Evolutionary conservation across 2,888 invertebrate genomes (phyloP).

Genomic region (Brachyptera risi): DNA sequence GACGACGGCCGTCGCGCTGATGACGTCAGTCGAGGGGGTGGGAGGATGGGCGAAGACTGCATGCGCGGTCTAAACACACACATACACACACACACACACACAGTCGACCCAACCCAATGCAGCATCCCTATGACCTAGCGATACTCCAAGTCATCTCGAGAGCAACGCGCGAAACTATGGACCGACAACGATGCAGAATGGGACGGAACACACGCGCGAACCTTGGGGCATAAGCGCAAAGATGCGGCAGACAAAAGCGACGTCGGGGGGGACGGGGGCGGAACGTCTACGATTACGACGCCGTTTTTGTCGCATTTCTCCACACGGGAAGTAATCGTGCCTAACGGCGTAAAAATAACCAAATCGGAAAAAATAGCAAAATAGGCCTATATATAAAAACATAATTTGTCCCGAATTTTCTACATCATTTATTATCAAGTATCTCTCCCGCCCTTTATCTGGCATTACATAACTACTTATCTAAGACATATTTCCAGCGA

Average conservation of each 20-base stretch:
- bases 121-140: not conserved
- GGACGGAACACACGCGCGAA: constrained; percentile 39
- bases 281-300: constrained; percentile 14
- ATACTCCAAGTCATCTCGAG: constrained; percentile 6
- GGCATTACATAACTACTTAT: too few species aligned
- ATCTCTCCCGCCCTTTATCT: too few species aligned
- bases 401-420: too few species aligned
- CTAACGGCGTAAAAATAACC: too few species aligned
- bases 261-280: constrained; percentile 35
- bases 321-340: too few species aligned
- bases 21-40: constrained; percentile 25
- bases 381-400: too few species aligned
- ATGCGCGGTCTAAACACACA: constrained; percentile 38
- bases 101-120: too few species aligned
- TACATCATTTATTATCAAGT: too few species aligned
- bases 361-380: too few species aligned
- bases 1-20: constrained; percentile 25
- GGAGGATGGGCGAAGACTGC: constrained; percentile 26
- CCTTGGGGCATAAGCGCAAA: constrained; percentile 37
- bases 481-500: too few species aligned
- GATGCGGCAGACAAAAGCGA: constrained; percentile 43
- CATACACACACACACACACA: too few species aligned
- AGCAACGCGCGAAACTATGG: constrained; percentile 27
- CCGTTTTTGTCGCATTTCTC: too few species aligned
- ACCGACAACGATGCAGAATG: constrained; percentile 29